These are phyloP conservation scores for Theretra japonica DNA, from an alignment of 2,888 invertebrate species.

Conservation along the genomic window DNA sequence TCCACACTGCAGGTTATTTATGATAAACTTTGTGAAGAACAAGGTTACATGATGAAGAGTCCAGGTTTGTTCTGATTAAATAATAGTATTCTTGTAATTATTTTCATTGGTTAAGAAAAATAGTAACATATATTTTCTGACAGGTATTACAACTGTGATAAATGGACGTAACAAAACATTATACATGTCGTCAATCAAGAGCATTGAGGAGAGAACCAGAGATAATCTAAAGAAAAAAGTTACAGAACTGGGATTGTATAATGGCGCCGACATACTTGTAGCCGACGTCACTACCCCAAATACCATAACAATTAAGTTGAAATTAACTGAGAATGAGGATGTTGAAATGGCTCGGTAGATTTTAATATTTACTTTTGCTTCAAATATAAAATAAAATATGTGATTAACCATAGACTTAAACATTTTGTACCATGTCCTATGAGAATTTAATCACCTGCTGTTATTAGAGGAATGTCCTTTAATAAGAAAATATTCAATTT, in stretches of 20 bases:
- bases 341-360: constrained; percentile 71
- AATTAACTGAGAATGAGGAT: constrained; percentile 85
- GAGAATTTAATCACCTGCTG: no score
- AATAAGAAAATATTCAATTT: no score
- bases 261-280: constrained; percentile 94
- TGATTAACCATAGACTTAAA: background rate
- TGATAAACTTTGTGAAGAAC: constrained; percentile 90
- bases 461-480: no score
- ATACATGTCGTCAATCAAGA: constrained; percentile 96
- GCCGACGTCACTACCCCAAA: constrained; percentile 96
- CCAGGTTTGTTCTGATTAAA: constrained; percentile 83
- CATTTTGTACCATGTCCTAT: background rate
- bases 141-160: constrained; percentile 91
- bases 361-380: constrained; percentile 29
- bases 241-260: constrained; percentile 91
- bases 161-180: constrained; percentile 95
- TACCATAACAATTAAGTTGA: constrained; percentile 90
- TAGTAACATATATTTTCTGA: constrained; percentile 35
- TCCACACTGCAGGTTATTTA: constrained; percentile 92
- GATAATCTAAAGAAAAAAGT: constrained; percentile 95
- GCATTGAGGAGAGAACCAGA: constrained; percentile 95
- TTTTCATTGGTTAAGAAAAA: no score
- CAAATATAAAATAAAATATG: background rate
- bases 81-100: background rate
- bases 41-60: constrained; percentile 94